phyloP scores from a whole-genome alignment of 2,888 invertebrate genomes.

The Eristalis arbustorum region DNA sequence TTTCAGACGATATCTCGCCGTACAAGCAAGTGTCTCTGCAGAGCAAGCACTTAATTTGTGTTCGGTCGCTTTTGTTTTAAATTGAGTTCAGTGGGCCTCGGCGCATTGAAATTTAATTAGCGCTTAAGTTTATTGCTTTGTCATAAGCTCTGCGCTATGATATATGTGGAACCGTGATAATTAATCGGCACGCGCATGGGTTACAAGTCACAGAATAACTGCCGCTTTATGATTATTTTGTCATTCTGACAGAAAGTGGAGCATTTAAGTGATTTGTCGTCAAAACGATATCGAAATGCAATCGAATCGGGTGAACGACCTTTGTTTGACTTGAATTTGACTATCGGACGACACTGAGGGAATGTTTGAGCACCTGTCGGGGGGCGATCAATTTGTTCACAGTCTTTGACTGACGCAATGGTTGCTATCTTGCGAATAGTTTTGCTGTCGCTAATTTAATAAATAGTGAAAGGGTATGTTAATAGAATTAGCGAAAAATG shows the following conservation, averaged over 20 bases:
- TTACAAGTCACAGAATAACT: slow-evolving; percentile 26
- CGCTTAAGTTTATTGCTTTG: slow-evolving; percentile 43
- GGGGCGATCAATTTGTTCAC: not conserved
- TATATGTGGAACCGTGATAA: slow-evolving; percentile 36
- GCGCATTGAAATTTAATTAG: slow-evolving; percentile 57
- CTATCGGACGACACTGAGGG: not conserved
- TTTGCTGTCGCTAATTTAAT: not conserved
- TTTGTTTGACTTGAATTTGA: not conserved
- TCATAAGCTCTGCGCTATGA: slow-evolving; percentile 27
- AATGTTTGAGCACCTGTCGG: not conserved
- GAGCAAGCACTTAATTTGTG: not conserved
- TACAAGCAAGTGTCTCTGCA: slow-evolving; percentile 19
- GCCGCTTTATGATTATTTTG: not conserved
- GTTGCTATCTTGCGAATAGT: not conserved
- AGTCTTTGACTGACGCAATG: not conserved
- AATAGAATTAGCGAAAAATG: not conserved
- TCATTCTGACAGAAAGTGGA: not conserved
- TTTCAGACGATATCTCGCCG: slow-evolving; percentile 28
- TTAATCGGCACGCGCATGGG: slow-evolving; percentile 48
- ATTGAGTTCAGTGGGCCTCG: slow-evolving; percentile 57
- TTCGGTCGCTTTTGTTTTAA: slow-evolving; percentile 15
- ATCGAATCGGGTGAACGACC: not conserved
- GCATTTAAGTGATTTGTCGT: not conserved
- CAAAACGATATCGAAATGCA: not conserved
- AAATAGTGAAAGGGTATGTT: not conserved